A percentile compares a stretch with the other conserved stretches of the same genome.
Evolutionary conservation across 2,113 vertebrate genomes (phyloP).

Genomic region (Cinclus mexicanus): DNA sequence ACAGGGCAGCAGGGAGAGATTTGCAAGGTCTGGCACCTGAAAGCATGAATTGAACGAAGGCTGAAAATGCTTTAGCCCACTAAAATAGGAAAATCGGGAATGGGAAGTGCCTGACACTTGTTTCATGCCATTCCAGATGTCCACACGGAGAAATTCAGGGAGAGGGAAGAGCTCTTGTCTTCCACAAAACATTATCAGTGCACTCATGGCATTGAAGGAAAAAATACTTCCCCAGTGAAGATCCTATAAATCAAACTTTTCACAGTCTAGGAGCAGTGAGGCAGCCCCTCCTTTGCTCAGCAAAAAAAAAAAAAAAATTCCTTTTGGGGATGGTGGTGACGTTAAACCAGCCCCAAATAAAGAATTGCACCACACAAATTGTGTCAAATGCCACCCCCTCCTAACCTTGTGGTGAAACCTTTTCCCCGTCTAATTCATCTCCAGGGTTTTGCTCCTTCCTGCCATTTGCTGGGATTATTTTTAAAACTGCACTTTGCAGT

Average conservation of each 20-base stretch:
- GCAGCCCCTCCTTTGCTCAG: not conserved
- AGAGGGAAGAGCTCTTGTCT: not conserved
- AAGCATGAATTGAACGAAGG: not conserved
- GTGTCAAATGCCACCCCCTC: not conserved
- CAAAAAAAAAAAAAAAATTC: not conserved
- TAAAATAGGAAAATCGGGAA: not conserved
- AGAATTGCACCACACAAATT: not conserved
- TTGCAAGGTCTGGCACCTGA: not conserved
- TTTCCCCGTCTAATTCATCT: not conserved
- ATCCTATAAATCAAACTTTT: not conserved
- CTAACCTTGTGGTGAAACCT: not conserved
- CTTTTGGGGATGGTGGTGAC: not conserved
- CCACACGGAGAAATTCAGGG: not conserved
- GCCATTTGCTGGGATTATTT: not conserved
- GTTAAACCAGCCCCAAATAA: not conserved
- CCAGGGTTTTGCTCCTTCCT: not conserved
- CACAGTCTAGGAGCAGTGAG: not conserved
- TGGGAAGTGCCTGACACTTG: fast-evolving
- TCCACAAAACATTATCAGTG: not conserved
- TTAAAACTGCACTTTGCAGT: not conserved
- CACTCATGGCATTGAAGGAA: fast-evolving
- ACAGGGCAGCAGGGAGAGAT: not conserved
- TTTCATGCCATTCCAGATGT: fast-evolving
- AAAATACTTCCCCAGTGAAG: not conserved
- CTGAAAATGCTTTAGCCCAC: not conserved